Percentiles rank a stretch among this genome's conserved stretches.
Evolutionary conservation across 1,140 invertebrate species (phyloP).

Genomic region (Cyclargus thomasi): DNA sequence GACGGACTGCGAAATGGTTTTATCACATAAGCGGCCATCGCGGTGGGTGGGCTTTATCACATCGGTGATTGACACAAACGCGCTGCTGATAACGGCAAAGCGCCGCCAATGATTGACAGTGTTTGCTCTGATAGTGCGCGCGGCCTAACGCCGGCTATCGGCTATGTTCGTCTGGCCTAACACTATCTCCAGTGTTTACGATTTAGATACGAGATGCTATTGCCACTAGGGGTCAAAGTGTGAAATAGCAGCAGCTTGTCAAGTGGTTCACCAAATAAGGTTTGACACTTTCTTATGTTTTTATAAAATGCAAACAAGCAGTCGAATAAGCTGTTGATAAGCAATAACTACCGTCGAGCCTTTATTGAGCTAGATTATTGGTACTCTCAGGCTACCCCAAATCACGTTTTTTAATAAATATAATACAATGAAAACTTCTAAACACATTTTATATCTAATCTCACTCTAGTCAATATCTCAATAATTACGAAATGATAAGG

Average conservation of each 20-base stretch:
- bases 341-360: too few species aligned
- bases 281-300: too few species aligned
- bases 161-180: not conserved
- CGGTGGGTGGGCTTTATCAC: conserved; percentile 67
- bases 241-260: not conserved
- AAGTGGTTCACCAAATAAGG: too few species aligned
- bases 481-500: not conserved
- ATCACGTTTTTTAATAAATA: too few species aligned
- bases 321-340: too few species aligned
- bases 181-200: not conserved
- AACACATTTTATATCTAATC: not conserved
- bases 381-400: too few species aligned
- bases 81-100: conserved; percentile 69
- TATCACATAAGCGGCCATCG: conserved; percentile 47
- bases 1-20: conserved; percentile 17
- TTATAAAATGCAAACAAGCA: not conserved
- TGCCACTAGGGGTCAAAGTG: not conserved
- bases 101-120: conserved; percentile 70
- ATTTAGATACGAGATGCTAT: conserved; percentile 1
- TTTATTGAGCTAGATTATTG: too few species aligned
- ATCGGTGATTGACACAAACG: conserved; percentile 70
- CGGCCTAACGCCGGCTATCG: not conserved
- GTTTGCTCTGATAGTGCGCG: conserved; percentile 36
- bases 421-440: not conserved
- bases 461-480: not conserved